Evolutionary conservation across 2,797 vertebrate species (phyloP).

Genomic region (Sebastes steindachneri): DNA sequence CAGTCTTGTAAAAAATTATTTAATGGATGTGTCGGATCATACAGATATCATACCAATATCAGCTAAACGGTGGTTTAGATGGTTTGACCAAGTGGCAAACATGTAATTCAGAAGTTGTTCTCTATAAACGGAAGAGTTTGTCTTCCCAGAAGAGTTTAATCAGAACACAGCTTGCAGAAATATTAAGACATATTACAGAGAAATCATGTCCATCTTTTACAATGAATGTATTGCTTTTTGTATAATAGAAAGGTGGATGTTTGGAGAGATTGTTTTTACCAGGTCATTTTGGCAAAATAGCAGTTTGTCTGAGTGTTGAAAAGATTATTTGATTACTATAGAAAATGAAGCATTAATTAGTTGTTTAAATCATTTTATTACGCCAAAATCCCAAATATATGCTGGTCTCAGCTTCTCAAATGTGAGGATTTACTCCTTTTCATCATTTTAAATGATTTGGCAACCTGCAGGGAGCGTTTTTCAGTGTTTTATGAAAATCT

Average conservation of each 20-base stretch:
- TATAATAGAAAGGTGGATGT: neutral
- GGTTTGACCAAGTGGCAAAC: neutral
- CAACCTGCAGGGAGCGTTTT: neutral
- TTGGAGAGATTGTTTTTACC: neutral
- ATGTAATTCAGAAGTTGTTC: neutral
- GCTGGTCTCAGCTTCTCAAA: no score
- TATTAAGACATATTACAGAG: neutral
- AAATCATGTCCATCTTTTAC: neutral
- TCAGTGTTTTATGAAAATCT: neutral
- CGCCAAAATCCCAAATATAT: neutral
- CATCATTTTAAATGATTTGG: neutral
- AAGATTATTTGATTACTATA: neutral
- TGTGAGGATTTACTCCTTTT: neutral
- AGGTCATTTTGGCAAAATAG: neutral
- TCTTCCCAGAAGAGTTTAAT: conserved; percentile 8
- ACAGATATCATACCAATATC: neutral
- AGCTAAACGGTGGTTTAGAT: neutral
- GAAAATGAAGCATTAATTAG: neutral
- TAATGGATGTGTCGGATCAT: neutral
- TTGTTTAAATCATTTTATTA: neutral
- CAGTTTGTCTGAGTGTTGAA: no score
- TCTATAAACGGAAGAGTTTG: conserved; percentile 34
- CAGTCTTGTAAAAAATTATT: neutral
- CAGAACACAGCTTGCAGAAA: neutral
- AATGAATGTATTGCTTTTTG: neutral